Percentiles rank a stretch among this genome's conserved stretches.
phyloP scores from a whole-genome alignment of 2,797 vertebrate genomes.

The Sebastes oblongus region DNA sequence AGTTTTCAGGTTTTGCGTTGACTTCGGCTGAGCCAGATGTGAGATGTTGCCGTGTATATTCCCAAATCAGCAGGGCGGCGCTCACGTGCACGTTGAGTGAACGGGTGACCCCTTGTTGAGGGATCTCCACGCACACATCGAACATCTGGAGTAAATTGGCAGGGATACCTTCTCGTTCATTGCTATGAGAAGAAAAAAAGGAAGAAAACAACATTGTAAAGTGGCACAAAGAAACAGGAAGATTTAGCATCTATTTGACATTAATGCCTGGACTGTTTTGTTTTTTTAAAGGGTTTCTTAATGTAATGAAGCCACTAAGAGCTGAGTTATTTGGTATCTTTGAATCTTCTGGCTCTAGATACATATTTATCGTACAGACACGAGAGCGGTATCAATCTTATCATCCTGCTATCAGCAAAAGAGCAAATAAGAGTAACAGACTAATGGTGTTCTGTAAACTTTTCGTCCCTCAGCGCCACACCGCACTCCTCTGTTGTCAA shows the following conservation, averaged over 20 bases:
- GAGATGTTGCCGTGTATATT: constrained; percentile 91
- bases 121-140: constrained; percentile 97
- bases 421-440: too few relatives aligned
- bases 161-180: constrained; percentile 95
- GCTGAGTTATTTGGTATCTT: neutral
- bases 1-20: neutral
- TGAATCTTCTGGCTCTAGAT: neutral
- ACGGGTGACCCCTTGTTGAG: constrained; percentile 92
- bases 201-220: neutral
- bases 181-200: constrained; percentile 71
- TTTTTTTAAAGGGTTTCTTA: neutral
- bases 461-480: too few relatives aligned
- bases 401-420: neutral
- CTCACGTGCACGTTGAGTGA: constrained; percentile 98
- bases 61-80: constrained; percentile 96
- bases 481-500: too few relatives aligned
- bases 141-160: constrained; percentile 92
- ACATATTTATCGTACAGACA: neutral
- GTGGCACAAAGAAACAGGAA: neutral
- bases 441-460: too few relatives aligned
- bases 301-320: neutral
- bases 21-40: constrained; percentile 4
- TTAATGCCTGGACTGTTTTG: neutral
- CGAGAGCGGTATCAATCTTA: neutral
- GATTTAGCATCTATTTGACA: neutral